Percentiles rank a stretch among this genome's conserved stretches.
phyloP scores from a whole-genome alignment of 2,797 vertebrate genomes.

The Acanthornis magna region DNA sequence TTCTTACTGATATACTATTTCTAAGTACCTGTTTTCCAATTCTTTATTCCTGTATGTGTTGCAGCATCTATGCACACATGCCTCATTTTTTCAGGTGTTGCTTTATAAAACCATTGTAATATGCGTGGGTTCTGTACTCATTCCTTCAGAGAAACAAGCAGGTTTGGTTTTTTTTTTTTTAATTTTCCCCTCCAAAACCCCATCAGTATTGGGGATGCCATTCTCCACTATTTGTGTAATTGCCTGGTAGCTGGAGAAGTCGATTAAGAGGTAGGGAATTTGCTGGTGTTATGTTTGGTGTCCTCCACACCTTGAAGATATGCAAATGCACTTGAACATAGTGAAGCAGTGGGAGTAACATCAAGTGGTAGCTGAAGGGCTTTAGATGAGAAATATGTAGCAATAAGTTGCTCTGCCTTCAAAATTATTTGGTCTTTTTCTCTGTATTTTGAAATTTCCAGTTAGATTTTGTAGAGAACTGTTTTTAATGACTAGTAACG shows the following conservation, averaged over 20 bases:
- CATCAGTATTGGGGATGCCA: not conserved
- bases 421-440: not conserved
- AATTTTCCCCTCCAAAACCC: not conserved
- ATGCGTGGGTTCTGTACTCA: not conserved
- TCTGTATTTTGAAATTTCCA: not conserved
- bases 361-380: not conserved
- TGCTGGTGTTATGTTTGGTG: not conserved
- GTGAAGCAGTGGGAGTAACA: not conserved
- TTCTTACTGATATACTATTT: not conserved
- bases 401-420: not conserved
- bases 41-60: not conserved
- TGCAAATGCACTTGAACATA: not conserved
- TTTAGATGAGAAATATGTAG: not conserved
- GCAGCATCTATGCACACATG: not conserved
- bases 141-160: not conserved
- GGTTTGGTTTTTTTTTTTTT: fast-evolving
- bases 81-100: not conserved
- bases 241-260: not conserved
- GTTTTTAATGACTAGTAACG: not conserved
- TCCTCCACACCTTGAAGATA: not conserved
- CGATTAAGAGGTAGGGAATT: not conserved
- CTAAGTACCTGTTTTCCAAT: not conserved
- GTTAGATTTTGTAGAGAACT: not conserved
- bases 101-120: not conserved
- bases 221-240: not conserved